These are phyloP conservation scores for Watersipora subatra DNA, from an alignment of 1,140 invertebrate genomes.

Conservation along the genomic window DNA sequence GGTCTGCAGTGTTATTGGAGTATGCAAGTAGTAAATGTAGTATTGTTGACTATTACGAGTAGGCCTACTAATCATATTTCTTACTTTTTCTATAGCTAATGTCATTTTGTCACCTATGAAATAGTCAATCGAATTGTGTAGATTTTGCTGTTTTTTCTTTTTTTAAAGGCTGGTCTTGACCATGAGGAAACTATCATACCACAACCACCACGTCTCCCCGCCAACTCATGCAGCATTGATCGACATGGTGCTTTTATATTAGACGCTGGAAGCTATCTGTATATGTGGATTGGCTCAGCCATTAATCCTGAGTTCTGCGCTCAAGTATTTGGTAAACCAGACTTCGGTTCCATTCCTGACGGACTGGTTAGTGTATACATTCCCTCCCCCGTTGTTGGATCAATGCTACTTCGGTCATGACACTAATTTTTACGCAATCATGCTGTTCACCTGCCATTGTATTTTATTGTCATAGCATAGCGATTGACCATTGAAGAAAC, in stretches of 20 bases:
- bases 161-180: constrained; percentile 22
- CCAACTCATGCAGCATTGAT: constrained; percentile 60
- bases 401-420: not conserved
- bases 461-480: not conserved
- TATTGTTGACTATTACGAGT: too few relatives aligned
- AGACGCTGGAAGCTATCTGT: constrained; percentile 69
- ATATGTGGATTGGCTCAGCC: constrained; percentile 71
- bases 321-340: constrained; percentile 53
- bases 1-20: constrained; percentile 3
- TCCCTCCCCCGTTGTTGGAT: not conserved
- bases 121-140: too few relatives aligned
- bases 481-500: too few relatives aligned
- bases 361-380: constrained; percentile 48
- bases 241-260: constrained; percentile 78
- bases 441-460: not conserved
- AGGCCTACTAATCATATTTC: too few relatives aligned
- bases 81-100: too few relatives aligned
- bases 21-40: too few relatives aligned
- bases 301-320: constrained; percentile 61
- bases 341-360: constrained; percentile 51
- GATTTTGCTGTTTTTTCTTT: too few relatives aligned
- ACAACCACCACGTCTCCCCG: constrained; percentile 45
- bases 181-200: constrained; percentile 29
- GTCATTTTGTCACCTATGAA: too few relatives aligned
- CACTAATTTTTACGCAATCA: not conserved